Evolutionary conservation across 2,797 vertebrate species (phyloP).

Genomic region (Pelobates cultripes): DNA sequence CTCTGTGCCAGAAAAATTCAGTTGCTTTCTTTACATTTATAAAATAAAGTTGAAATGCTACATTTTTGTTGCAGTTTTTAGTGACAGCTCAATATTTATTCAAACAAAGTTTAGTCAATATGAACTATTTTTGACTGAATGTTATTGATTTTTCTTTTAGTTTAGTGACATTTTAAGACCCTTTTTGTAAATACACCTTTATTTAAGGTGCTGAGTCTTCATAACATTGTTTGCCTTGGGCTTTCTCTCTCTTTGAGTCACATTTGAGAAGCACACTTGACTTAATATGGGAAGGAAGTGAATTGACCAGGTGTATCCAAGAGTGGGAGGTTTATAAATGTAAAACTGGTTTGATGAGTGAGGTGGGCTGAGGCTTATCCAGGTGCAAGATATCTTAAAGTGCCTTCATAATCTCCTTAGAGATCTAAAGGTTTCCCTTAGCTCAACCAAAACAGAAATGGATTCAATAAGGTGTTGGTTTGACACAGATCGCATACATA

Average conservation of each 20-base stretch:
- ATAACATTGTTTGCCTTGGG: background rate
- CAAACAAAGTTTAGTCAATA: background rate
- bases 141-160: background rate
- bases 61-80: slow-evolving; percentile 4
- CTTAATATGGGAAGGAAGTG: background rate
- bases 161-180: background rate
- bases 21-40: background rate
- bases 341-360: slow-evolving; percentile 34
- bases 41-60: background rate
- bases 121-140: slow-evolving; percentile 5
- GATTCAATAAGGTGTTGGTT: background rate
- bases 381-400: slow-evolving; percentile 29
- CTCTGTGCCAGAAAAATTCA: background rate
- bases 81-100: slow-evolving; percentile 2
- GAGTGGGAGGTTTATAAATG: slow-evolving; percentile 18
- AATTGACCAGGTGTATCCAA: slow-evolving; percentile 22
- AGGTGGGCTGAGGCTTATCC: slow-evolving; percentile 28
- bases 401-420: slow-evolving; percentile 26
- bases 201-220: background rate
- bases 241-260: background rate
- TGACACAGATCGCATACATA: background rate
- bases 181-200: background rate
- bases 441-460: background rate
- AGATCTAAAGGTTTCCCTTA: slow-evolving; percentile 30
- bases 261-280: background rate